Percentiles rank a stretch among this genome's conserved stretches.
Conservation (phyloP, 2,888 invertebrate genomes). For the Deroplatys truncata region DNA sequence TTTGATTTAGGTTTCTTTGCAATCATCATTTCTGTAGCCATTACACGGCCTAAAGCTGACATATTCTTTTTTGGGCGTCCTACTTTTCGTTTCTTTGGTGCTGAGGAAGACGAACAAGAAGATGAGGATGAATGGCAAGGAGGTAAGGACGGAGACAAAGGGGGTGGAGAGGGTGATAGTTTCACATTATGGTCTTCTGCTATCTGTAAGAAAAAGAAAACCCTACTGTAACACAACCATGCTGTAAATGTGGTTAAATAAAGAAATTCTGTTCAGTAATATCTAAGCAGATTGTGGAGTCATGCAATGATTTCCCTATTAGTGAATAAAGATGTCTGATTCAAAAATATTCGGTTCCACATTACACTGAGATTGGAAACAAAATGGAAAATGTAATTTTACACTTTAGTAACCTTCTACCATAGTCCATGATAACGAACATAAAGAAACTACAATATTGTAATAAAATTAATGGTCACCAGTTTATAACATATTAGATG, state of each 20-base stretch:
- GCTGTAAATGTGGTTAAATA: neutral
- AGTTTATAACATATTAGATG: no score
- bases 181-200: neutral
- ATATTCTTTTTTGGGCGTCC: conserved; percentile 73
- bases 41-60: conserved; percentile 51
- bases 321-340: no score
- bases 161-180: conserved; percentile 10
- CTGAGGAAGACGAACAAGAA: conserved; percentile 36
- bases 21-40: conserved; percentile 73
- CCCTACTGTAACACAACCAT: neutral
- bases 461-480: no score
- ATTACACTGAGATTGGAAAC: no score
- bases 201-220: neutral
- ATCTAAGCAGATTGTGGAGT: no score
- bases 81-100: conserved; percentile 70
- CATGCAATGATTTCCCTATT: no score
- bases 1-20: conserved; percentile 63
- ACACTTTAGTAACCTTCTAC: no score
- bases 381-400: no score
- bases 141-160: neutral
- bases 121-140: conserved; percentile 36
- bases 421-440: no score
- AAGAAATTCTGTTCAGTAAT: no score
- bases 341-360: no score
- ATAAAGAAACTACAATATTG: no score